Base-by-base conservation (phyloP, 2,113 vertebrate species). In the Proterorhinus semilunaris region DNA sequence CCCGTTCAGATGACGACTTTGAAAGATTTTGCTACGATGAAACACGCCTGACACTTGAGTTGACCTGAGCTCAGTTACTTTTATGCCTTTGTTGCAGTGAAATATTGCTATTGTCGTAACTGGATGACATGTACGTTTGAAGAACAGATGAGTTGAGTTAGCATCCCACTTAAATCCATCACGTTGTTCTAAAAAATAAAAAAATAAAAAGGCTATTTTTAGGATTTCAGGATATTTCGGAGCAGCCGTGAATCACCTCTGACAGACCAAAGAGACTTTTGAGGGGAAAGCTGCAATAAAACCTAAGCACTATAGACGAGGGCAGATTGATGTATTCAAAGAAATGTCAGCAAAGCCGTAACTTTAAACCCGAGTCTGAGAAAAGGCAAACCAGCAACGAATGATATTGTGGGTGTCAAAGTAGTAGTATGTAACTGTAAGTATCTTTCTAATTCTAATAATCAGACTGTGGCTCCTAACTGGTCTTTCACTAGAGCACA, bases 151-250 rank as follows among this genome's bases (percentile, higher is more conserved):
- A 10, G 21, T 27, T 13, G 48, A 46, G 9, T 12, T 27, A 0
- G 65, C 62, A 65, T 75, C 68, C 59, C 69, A 57, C 51, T 15
- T 16, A 50, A 7, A 80, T 80, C 75, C 57, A 78, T 78, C 72
- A 69, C n/a, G 10, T 55, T 54, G 46, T 42, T 8, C n/a, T 10
- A 69, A 42, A 57, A 65, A 36, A 36, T 0, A 36, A 9, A 54
- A 48, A 21, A 1, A 21, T 2, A 21, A 1, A 10, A 5, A n/a
- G 36, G 62, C 4, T 72, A 62, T 75, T 77, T 73, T 78, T 58
- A 64, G 66, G 27, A 36, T 36, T 36, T 36, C 3, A 36, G 27
- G 27, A 36, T 36, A 36, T 36, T 53, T 10, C 43, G 0, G 4
- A 51, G 63, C 59, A 21, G 53, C 15, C 43, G 65, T 46, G 42